Conservation (phyloP, 2,113 vertebrate genomes). For the Pygoscelis antarcticus region DNA sequence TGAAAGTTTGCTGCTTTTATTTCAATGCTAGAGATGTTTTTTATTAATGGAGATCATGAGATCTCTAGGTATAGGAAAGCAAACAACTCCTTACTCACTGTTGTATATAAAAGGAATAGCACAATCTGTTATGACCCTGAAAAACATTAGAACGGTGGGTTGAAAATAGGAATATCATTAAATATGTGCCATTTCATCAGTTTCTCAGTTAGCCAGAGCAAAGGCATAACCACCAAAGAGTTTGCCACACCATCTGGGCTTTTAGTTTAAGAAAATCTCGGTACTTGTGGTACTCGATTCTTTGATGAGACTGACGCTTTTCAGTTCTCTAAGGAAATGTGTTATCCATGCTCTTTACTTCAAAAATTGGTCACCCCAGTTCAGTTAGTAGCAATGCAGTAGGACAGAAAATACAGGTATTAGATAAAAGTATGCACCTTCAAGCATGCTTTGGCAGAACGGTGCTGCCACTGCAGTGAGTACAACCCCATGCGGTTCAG, state of each 20-base stretch:
- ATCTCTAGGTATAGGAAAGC: background rate
- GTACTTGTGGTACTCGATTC: background rate
- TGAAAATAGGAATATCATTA: background rate
- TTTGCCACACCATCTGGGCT: background rate
- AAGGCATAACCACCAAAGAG: background rate
- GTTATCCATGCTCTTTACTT: background rate
- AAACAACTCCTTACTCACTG: background rate
- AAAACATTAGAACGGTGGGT: background rate
- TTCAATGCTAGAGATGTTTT: background rate
- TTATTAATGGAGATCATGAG: background rate
- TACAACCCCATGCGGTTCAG: rapidly evolving
- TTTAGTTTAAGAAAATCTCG: background rate
- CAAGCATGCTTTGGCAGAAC: background rate
- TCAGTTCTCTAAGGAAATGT: background rate
- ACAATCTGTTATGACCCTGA: background rate
- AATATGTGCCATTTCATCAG: background rate
- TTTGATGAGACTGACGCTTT: background rate
- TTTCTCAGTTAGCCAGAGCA: background rate
- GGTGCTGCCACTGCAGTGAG: background rate
- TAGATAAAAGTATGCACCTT: background rate
- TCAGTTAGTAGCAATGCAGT: background rate
- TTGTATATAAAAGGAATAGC: background rate
- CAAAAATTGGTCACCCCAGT: background rate
- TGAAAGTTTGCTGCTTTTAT: background rate
- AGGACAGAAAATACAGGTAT: background rate